These are phyloP conservation scores for Orius insidiosus DNA, from an alignment of 1,140 invertebrate genomes.

Conservation along the genomic window DNA sequence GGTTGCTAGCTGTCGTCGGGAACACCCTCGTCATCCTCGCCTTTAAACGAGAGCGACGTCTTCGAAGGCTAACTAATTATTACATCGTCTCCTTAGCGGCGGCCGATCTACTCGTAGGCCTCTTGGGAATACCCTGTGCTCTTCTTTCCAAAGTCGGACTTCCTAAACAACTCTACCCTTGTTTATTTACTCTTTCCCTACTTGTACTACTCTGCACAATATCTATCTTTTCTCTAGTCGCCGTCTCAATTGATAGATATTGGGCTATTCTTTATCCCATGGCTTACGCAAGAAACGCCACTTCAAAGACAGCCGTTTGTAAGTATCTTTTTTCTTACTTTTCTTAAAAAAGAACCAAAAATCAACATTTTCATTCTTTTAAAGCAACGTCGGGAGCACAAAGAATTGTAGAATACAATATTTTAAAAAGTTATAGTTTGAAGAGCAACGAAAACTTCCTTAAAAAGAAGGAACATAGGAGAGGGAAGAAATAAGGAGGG, in stretches of 20 bases:
- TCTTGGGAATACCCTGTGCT: conserved; percentile 69
- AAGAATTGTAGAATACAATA: too few species aligned
- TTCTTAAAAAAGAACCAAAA: too few species aligned
- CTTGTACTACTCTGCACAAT: conserved; percentile 77
- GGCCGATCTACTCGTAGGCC: conserved; percentile 65
- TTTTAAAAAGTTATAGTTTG: too few species aligned
- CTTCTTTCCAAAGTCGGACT: conserved; percentile 56
- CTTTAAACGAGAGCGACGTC: conserved; percentile 53
- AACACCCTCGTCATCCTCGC: conserved; percentile 73
- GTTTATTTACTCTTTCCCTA: conserved; percentile 71
- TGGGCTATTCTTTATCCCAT: conserved; percentile 83
- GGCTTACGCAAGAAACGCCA: conserved; percentile 71
- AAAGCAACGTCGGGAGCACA: too few species aligned
- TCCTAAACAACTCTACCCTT: conserved; percentile 59
- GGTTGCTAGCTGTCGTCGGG: conserved; percentile 63
- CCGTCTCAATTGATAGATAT: conserved; percentile 77
- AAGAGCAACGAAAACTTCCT: too few species aligned
- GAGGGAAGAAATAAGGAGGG: too few species aligned
- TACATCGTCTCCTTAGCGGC: conserved; percentile 77
- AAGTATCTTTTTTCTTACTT: conserved; percentile 33
- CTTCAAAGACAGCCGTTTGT: conserved; percentile 68
- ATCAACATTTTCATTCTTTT: too few species aligned
- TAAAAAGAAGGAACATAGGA: too few species aligned
- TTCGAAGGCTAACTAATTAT: conserved; percentile 71
- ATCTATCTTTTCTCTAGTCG: conserved; percentile 79